Conservation (phyloP, 2,888 invertebrate genomes). For the Linyphia triangularis region DNA sequence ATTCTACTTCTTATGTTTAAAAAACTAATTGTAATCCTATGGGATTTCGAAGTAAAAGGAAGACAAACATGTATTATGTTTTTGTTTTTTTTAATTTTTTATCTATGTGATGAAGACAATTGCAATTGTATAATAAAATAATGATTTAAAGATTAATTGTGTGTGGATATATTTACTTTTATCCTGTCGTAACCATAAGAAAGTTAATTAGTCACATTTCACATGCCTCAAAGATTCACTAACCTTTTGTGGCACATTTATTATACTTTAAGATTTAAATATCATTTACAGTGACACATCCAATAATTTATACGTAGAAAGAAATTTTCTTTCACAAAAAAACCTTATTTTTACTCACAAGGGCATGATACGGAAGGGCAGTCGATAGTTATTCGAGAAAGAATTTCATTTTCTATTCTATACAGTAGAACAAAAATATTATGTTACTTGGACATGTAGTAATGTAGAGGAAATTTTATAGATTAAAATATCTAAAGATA, state of each 20-base stretch:
- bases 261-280: conserved; percentile 41
- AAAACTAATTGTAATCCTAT: no score
- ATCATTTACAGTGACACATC: conserved; percentile 36
- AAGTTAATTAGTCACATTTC: conserved; percentile 40
- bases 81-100: no score
- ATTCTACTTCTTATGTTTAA: no score
- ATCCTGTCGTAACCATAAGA: conserved; percentile 43
- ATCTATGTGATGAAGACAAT: no score
- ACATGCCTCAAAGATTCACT: background rate
- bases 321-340: conserved; percentile 15
- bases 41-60: no score
- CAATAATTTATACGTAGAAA: conserved; percentile 20
- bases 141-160: conserved; percentile 45
- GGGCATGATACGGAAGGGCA: background rate
- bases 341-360: background rate
- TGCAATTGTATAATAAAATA: no score
- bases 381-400: conserved; percentile 20
- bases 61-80: background rate
- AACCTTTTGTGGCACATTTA: conserved; percentile 1
- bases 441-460: no score
- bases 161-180: conserved; percentile 19
- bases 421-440: no score
- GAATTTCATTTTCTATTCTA: background rate
- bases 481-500: no score
- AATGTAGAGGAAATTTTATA: no score